Base-by-base conservation (phyloP, 2,797 vertebrate species). In the Botia kubotai region DNA sequence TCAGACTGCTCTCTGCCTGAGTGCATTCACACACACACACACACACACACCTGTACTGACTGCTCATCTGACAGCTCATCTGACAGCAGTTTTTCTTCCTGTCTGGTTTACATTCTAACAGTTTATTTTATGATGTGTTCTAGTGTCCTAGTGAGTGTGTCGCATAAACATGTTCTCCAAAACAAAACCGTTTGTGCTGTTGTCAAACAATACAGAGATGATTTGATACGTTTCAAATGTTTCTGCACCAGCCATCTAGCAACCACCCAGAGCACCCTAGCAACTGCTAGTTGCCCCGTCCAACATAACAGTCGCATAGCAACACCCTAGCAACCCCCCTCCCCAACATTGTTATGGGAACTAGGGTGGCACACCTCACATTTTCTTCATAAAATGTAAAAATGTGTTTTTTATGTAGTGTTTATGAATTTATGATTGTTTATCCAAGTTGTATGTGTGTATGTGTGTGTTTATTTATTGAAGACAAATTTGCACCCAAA, bases 1-100 rank as follows among this genome's bases (percentile, higher is more conserved):
- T 82, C 26, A 19, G 67, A 52, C 52, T 23, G 36, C 67, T 76
- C 62, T 72, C 68, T 67, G 69, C 50, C 81, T 50, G 81, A 82
- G 39, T 70, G 21, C 58, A n/a, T 62, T 78, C 58, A 48, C 70
- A 36, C 21, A 81, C 66, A 69, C 39, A 65, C 23, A 79, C 21
- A 82, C 21, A 69, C 39, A 65, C 23, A 79, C 21, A 82, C 21
- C 67, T 4, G 17, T 36, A 65, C 71, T 26, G 14, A 50, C 21
- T 48, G 65, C 53, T 50, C 23, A 58, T 55, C 62, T 72, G 66
- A 72, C 69, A 63, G 65, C 53, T 50, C 23, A 52, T 55, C 62
- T 72, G 66, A 72, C 69, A 63, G 73, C 17, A 60, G n/a, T 75
- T 74, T 58, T 48, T 58, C 53, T 26, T 72, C 66, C 39, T 50